Evolutionary conservation across 2,797 vertebrate species (phyloP), one percentile per base, ranked within the genome.

Genomic region (Bothrops alternatus): DNA sequence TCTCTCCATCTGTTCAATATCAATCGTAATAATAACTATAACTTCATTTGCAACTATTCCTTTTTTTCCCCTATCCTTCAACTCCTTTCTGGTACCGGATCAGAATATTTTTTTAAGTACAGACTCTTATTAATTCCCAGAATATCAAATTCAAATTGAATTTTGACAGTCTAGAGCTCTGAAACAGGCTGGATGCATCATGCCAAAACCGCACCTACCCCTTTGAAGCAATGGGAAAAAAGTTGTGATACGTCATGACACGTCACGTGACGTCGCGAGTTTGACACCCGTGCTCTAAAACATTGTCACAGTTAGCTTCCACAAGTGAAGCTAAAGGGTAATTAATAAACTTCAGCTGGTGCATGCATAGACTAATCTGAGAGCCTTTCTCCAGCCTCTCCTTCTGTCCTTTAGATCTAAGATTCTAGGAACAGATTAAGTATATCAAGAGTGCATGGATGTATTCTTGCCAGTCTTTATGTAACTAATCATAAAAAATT

Each of bases 61-160:
- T n/a, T 10, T 10, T 65, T 12, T 53, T 0, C 50, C 50, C 50
- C 37, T 55, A 18, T 25, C 32, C 88, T 93, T 87, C n/a, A 28
- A 50, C 8, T 61, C 47, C 86, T 37, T 85, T 25, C 78, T 92
- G 90, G 86, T 91, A 42, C 0, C 2, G 78, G 92, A 78, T 78
- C 57, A 88, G 50, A 90, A 94, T 95, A 92, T 93, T 93, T 93
- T 93, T 93, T 93, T 92, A 86, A 53, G 28, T 11, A 0, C 3
- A 20, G 10, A 82, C 18, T 37, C 37, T 42, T 82, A 23, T 42
- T 42, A 25, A 47, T 47, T 82, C 20, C 1, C 37, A 82, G 37
- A 82, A 47, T 53, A 2, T 14, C 26, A 87, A 90, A 57, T 90
- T 82, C 86, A 91, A 0, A 0, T 85, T 89, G 16, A 53, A 55